Evolutionary conservation across 2,888 invertebrate species (phyloP), one percentile per base, ranked within the genome.

Genomic region (Meta bourneti): DNA sequence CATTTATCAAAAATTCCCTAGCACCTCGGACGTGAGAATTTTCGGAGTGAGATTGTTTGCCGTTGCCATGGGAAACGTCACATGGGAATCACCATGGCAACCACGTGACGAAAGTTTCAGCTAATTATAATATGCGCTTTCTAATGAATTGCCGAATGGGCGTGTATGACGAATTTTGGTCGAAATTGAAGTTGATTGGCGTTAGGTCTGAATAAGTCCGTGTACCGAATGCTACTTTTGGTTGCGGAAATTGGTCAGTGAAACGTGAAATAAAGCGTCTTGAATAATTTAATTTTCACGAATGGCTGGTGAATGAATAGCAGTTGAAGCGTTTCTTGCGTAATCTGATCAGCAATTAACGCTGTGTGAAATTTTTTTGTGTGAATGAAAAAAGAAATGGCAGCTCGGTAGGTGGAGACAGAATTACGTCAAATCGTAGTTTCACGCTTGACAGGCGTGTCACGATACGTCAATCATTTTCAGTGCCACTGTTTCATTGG

Each of bases 1-100:
- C 89, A 90, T 90, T 90, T 84, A 90, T 90, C 89, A 90, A 90
- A 90, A 90, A 79, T 90, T 61, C 77, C 75, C 82, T n/a, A 82
- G 82, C 82, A 71, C 72, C 78, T 49, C 71, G 52, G 72, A 84
- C 89, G 83, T 61, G 61, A 61, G 61, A 61, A 79, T 84, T 90
- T 79, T 61, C 61, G 16, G 61, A 77, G 83, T 49, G 72, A 90
- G 89, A 90, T 90, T 90, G 89, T 90, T 90, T 90, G 84, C 19
- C 69, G 89, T 90, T 83, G 83, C 89, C 61, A 79, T 69, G 84
- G 81, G 89, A 78, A 70, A 90, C 80, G 71, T 83, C 79, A 71
- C 78, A 69, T 51, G 20, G 48, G 13, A 61, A 61, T 84, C 71
- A 34, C 89, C 61, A 84, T 70, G 79, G 78, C 49, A 79, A 83